phyloP scores from a whole-genome alignment of 2,113 vertebrate genomes.

The Suncus etruscus region DNA sequence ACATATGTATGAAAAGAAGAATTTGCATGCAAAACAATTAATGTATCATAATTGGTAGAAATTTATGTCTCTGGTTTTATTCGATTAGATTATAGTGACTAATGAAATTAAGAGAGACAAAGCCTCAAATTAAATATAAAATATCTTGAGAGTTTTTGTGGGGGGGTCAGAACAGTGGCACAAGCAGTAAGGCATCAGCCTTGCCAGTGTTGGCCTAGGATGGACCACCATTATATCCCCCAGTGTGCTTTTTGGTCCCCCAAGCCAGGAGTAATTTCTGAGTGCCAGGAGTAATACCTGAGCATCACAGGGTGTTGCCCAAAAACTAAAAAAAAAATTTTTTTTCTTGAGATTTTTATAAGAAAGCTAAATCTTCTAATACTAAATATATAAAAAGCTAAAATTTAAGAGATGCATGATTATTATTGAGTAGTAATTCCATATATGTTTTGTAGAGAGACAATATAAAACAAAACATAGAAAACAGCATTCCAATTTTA shows the following conservation, averaged over 20 bases:
- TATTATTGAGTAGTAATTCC: neutral
- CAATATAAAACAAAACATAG: neutral
- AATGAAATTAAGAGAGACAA: neutral
- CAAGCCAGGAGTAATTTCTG: too few species aligned
- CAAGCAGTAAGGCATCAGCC: too few species aligned
- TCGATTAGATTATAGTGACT: neutral
- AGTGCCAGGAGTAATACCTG: too few species aligned
- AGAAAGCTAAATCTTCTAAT: neutral
- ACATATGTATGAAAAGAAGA: too few species aligned
- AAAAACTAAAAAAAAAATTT: too few species aligned
- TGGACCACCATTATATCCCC: too few species aligned
- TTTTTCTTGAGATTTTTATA: neutral
- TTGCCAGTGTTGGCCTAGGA: too few species aligned
- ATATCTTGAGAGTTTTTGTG: neutral
- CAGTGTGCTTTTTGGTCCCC: too few species aligned
- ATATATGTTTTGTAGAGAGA: neutral
- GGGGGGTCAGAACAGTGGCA: too few species aligned
- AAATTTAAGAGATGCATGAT: neutral
- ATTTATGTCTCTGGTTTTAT: neutral
- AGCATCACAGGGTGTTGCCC: too few species aligned
- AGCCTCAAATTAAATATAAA: constrained; percentile 52
- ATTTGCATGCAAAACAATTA: neutral
- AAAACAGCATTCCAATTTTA: neutral
- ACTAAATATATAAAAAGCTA: neutral
- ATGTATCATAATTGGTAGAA: neutral